Conservation (phyloP, 2,113 vertebrate species). For the Eptesicus fuscus region DNA sequence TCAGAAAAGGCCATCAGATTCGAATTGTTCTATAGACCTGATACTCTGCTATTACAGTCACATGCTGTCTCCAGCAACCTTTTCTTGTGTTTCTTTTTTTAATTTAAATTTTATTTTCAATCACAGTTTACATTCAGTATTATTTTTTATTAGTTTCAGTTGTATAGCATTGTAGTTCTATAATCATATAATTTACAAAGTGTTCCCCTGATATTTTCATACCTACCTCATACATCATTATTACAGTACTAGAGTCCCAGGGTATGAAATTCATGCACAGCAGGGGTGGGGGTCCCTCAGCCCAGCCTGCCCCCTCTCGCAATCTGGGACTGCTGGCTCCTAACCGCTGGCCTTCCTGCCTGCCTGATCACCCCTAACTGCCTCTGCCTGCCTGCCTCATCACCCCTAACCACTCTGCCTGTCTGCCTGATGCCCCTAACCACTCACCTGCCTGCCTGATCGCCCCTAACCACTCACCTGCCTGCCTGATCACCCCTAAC, state of each 20-base stretch:
- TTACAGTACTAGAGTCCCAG: neutral
- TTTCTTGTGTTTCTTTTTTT: neutral
- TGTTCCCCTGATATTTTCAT: neutral
- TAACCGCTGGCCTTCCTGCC: too few species aligned
- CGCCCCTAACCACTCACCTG: too few species aligned
- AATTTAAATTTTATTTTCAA: neutral
- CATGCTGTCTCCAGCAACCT: neutral
- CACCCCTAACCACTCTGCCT: too few species aligned
- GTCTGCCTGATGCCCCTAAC: too few species aligned
- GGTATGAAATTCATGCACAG: too few species aligned
- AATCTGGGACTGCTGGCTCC: too few species aligned
- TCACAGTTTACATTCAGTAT: neutral
- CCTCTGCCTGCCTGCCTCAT: too few species aligned
- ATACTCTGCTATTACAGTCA: neutral
- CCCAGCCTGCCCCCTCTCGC: too few species aligned
- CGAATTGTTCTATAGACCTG: neutral
- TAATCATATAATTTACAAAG: neutral
- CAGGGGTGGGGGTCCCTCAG: too few species aligned
- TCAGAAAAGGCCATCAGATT: neutral
- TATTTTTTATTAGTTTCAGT: neutral
- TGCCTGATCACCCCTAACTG: too few species aligned
- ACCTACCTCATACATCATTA: neutral
- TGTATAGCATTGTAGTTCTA: neutral
- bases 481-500: too few species aligned
- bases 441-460: too few species aligned